Conservation (phyloP, 2,797 vertebrate species). For the Margarornis squamiger region DNA sequence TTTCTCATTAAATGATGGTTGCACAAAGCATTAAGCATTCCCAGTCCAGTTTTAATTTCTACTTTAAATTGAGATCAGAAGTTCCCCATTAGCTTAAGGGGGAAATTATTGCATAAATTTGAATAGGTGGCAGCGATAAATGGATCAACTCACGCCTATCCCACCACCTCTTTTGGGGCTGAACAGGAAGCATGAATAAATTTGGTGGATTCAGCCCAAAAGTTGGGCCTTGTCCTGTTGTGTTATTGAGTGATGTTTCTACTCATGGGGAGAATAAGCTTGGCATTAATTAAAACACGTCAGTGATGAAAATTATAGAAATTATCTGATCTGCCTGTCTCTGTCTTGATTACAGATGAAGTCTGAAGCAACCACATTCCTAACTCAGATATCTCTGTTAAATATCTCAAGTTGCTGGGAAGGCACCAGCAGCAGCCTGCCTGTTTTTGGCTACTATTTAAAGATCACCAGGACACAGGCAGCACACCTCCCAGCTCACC, state of each 20-base stretch:
- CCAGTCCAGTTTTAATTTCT: neutral
- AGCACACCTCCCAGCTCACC: neutral
- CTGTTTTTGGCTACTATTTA: neutral
- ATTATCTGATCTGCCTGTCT: neutral
- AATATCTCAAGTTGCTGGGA: accelerated
- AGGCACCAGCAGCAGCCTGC: neutral
- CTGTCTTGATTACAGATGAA: neutral
- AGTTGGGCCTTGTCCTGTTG: neutral
- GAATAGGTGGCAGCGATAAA: neutral
- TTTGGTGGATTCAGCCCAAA: neutral
- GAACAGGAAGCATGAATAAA: neutral
- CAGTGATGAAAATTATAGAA: neutral
- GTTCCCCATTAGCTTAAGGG: neutral
- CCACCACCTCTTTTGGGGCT: neutral
- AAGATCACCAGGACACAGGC: neutral
- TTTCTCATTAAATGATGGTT: neutral
- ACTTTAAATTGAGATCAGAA: neutral
- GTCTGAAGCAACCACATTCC: neutral
- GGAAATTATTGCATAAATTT: neutral
- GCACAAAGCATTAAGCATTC: neutral
- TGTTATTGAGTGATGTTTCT: neutral
- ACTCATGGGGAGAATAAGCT: neutral
- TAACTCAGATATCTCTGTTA: neutral
- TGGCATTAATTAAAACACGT: neutral
- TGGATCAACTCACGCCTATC: neutral